Conservation (phyloP, 2,797 vertebrate species). For the Pantherophis alleghaniensis region DNA sequence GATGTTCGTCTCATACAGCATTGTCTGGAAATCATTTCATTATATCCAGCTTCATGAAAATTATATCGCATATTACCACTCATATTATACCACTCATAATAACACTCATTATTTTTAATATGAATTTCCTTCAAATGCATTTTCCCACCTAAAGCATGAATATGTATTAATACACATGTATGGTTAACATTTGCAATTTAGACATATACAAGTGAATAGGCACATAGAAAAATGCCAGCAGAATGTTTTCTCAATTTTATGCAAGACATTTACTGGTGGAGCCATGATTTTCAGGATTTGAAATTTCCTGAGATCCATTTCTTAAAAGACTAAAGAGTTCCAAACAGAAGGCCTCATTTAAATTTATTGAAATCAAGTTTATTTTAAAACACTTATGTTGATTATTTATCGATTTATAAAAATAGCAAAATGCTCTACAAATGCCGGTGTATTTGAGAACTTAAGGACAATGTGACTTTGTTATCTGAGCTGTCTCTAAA, state of each 20-base stretch:
- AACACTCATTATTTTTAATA: not conserved
- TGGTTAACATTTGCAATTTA: not conserved
- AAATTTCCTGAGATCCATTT: constrained; percentile 21
- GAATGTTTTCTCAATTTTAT: constrained; percentile 1
- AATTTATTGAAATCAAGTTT: not conserved
- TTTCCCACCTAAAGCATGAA: not conserved
- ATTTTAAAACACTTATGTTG: not conserved
- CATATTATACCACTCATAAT: not conserved
- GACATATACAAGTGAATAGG: not conserved
- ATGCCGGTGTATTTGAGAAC: not conserved
- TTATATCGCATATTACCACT: not conserved
- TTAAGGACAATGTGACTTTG: not conserved
- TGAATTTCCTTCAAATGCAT: not conserved
- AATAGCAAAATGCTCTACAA: not conserved
- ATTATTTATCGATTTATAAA: not conserved
- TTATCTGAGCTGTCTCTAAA: not conserved
- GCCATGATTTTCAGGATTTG: not conserved
- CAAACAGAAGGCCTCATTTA: not conserved
- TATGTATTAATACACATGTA: not conserved
- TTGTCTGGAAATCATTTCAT: not conserved
- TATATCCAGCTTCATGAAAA: not conserved
- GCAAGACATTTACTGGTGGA: not conserved
- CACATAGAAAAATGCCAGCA: not conserved
- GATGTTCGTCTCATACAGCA: not conserved
- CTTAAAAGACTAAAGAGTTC: not conserved